phyloP scores from a whole-genome alignment of 2,797 vertebrate genomes.

The Ibycter americanus region DNA sequence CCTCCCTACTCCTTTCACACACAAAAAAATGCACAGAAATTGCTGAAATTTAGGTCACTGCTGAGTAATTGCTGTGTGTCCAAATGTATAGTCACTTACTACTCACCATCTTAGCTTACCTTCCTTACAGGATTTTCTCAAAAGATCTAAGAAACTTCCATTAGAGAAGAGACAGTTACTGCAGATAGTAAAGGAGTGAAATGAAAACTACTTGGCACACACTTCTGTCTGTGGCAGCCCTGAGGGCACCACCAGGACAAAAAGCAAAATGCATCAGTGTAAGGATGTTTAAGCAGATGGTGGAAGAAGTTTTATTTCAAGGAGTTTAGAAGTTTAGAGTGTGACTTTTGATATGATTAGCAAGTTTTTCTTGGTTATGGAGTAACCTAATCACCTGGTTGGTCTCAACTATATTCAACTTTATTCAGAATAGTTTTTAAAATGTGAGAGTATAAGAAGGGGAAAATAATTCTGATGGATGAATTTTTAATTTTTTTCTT shows the following conservation, averaged over 20 bases:
- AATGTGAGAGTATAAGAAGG: neutral
- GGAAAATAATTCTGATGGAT: neutral
- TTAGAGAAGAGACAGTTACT: neutral
- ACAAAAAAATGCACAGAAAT: neutral
- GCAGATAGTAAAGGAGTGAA: neutral
- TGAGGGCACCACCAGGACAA: neutral
- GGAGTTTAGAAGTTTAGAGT: neutral
- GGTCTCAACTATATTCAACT: neutral
- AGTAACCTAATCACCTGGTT: neutral
- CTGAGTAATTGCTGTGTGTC: neutral
- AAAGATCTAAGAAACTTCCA: neutral
- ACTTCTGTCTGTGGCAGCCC: neutral
- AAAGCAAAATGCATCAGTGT: neutral
- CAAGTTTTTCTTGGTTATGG: neutral
- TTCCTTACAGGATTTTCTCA: neutral
- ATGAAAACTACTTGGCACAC: neutral
- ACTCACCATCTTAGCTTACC: neutral
- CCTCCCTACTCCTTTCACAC: neutral
- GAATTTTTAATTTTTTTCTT: neutral
- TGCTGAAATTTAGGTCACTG: neutral
- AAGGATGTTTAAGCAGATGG: neutral
- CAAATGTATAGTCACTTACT: neutral
- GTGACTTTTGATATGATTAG: neutral
- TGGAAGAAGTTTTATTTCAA: neutral
- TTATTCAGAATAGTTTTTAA: neutral